Base-by-base conservation (phyloP, 2,888 invertebrate species). In the Diaprepes abbreviatus region DNA sequence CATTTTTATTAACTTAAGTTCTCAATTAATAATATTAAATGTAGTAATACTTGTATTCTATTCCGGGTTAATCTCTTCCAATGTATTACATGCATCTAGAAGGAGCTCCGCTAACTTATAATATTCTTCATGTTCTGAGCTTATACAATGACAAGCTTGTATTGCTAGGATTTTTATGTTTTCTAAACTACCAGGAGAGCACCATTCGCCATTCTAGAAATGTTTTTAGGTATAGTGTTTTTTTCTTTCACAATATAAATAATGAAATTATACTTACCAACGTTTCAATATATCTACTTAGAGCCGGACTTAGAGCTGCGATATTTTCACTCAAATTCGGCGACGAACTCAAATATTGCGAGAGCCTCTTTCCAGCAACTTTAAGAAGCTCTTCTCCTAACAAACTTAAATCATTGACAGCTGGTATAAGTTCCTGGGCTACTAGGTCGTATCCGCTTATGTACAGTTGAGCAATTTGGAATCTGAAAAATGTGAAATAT, bases 361-460 rank as follows among this genome's bases (percentile, higher is more conserved):
- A 90, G 70, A 97, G 84, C 73, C 97, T 88, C 80, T 93, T 91
- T 4, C 93, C 94, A n/a, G 92, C 93, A 62, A 97, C 89, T 21
- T 91, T 89, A 21, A 96, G 83, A 67, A 97, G 85, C 73, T 92
- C 89, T 0, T 88, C 86, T 7, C 94, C 90, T 89, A 96, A 71
- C 43, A 87, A 84, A 76, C 89, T 89, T n/a, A 89, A 88, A 71
- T 93, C 91, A 64, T 87, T 88, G 3, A 95, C 88, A 16, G 89
- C 85, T 10, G 88, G 83, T 28, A 93, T 84, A 55, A 92, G 85
- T 85, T 91, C 86, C 75, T 87, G 87, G 3, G 89, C 90, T 50
- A 90, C 81, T 2, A 81, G 79, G 81, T 91, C 90, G 78, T 88
- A 90, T 12, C 91, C 90, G 77, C 88, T 85, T 5, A 88, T 87